A percentile compares a stretch with the other conserved stretches of the same genome.
Conservation (phyloP, 2,888 invertebrate genomes). For the Drosophila differens region DNA sequence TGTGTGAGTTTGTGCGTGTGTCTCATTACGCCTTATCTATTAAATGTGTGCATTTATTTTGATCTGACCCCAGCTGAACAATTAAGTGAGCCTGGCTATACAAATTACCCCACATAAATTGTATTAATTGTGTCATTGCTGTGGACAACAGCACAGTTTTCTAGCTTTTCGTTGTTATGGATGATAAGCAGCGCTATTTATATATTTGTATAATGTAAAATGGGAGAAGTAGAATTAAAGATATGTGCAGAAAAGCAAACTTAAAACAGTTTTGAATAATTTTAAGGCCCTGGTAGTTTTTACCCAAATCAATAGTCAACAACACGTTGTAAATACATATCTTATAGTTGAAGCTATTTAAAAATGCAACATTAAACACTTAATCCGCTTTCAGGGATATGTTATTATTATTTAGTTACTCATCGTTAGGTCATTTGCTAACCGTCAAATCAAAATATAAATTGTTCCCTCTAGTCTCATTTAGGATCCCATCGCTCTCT, state of each 20-base stretch:
- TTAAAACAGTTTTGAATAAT: background rate
- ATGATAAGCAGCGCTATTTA: slow-evolving; percentile 30
- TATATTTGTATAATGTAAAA: slow-evolving; percentile 9
- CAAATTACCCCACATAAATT: slow-evolving; percentile 55
- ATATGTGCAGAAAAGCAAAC: background rate
- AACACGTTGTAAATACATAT: background rate
- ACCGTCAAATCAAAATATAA: slow-evolving; percentile 6
- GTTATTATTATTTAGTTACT: background rate
- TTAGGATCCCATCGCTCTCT: slow-evolving; percentile 16
- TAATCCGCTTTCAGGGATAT: background rate
- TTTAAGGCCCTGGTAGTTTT: background rate
- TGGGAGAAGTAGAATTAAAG: background rate
- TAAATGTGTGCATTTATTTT: slow-evolving; percentile 33
- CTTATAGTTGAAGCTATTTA: background rate
- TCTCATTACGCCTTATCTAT: slow-evolving; percentile 26
- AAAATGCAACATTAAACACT: background rate
- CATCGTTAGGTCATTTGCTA: background rate
- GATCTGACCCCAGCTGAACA: slow-evolving; percentile 32
- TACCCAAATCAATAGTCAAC: background rate
- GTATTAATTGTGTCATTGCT: slow-evolving; percentile 39
- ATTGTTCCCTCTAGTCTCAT: slow-evolving; percentile 35
- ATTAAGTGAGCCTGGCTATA: slow-evolving; percentile 34
- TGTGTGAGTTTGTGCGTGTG: background rate
- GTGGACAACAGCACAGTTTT: slow-evolving; percentile 1
- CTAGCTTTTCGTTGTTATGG: slow-evolving; percentile 2